Base-by-base conservation (phyloP, 2,113 vertebrate genomes). In the Sminthopsis crassicaudata region DNA sequence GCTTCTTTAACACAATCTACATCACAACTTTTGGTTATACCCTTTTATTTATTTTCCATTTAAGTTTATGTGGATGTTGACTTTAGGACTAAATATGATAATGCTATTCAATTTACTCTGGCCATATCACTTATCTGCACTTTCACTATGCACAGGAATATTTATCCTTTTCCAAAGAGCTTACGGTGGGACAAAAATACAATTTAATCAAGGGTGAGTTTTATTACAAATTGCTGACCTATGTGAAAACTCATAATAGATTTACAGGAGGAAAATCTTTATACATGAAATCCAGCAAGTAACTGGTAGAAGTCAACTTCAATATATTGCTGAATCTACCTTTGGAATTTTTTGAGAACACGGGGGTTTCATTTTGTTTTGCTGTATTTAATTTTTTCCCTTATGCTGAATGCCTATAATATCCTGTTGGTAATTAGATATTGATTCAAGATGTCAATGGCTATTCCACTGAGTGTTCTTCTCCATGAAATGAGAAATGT, bases 361-460 rank as follows among this genome's bases (percentile, higher is more conserved):
- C 97, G 96, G 96, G 92, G 93, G 76, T 97, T 98, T 27, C 2
- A 8, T 2, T 11, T 67, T 67, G 30, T 14, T 60, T 30, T 60
- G 50, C 8, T 50, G 50, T 36, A 0, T 67, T 5, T 36, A 16
- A 3, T 30, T 94, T 97, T 97, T 84, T 97, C 92, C 96, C 95
- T 96, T 97, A 53, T 76, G 95, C 92, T 91, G 95, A 97, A 96
- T 96, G 96, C 91, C 76, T 97, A 91, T 97, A 98, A 98, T 98
- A 98, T 97, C 97, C 94, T 93, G 95, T 95, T 98, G 97, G 98
- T 99, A 99, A 99, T 99, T 99, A 99, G 98, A 98, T 99, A 99
- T 99, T 97, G 99, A 99, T 99, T 99, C 88, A 96, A 60, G 0
- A 93, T 98, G 98, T 99, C 99, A 95, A 98, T 99, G 98, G 96